Conservation (phyloP, 2,113 vertebrate genomes). For the Oreochromis spilurus region DNA sequence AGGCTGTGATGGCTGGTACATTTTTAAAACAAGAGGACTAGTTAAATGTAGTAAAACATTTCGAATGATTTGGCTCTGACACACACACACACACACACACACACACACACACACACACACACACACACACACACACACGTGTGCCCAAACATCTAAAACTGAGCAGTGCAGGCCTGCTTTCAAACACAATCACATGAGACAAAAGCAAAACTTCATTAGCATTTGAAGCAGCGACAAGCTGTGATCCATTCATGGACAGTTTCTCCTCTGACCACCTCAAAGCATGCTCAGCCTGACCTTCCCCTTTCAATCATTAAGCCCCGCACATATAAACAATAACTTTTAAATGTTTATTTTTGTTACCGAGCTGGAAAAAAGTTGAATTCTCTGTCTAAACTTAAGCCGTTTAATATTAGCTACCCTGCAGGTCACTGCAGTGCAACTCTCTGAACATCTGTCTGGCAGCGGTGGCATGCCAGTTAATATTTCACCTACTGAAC, state of each 20-base stretch:
- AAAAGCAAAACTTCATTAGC: conserved; percentile 21
- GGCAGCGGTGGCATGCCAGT: background rate
- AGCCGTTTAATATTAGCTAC: too few species aligned
- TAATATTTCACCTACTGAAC: background rate
- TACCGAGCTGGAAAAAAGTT: background rate
- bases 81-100: background rate
- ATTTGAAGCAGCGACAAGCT: conserved; percentile 3
- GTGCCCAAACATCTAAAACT: background rate
- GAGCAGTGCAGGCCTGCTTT: background rate
- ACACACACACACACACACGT: background rate
- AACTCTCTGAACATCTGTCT: background rate
- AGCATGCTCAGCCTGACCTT: background rate
- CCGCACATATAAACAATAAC: background rate
- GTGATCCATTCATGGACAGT: conserved; percentile 12
- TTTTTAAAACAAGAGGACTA: background rate
- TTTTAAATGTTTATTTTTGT: background rate
- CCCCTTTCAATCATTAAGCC: background rate
- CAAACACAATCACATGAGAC: background rate
- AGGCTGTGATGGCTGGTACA: background rate
- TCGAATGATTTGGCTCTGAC: background rate
- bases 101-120: background rate
- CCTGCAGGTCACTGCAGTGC: background rate
- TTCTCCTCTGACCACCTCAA: conserved; percentile 10
- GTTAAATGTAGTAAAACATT: background rate
- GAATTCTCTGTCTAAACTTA: background rate